Evolutionary conservation across 2,113 vertebrate genomes (phyloP).

Genomic region (Leucopternis melanops): DNA sequence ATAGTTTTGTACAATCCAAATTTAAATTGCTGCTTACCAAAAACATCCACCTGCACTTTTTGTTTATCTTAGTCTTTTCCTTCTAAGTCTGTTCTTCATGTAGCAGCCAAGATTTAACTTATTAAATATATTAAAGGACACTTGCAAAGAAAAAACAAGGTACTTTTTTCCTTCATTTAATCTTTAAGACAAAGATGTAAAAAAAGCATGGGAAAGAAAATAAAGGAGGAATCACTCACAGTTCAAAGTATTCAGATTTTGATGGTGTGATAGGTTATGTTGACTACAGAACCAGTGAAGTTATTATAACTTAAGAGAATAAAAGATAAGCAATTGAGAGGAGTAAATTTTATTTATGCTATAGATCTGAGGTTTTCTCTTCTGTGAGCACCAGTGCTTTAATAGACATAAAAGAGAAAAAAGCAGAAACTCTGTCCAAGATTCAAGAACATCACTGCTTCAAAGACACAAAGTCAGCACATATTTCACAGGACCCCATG

Average conservation of each 20-base stretch:
- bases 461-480: not conserved
- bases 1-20: not conserved
- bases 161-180: not conserved
- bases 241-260: not conserved
- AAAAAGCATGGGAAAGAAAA: not conserved
- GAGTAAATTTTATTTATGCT: not conserved
- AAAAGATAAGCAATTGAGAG: not conserved
- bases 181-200: not conserved
- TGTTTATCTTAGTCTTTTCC: not conserved
- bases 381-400: not conserved
- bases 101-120: not conserved
- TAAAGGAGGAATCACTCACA: not conserved
- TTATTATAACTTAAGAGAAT: not conserved
- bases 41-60: not conserved
- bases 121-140: not conserved
- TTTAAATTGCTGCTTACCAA: not conserved
- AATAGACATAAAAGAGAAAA: not conserved
- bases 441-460: not conserved
- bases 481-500: not conserved
- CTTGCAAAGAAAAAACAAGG: not conserved
- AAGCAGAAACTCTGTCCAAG: not conserved
- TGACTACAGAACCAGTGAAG: not conserved
- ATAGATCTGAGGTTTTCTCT: not conserved
- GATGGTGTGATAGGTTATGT: not conserved
- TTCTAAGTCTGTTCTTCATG: not conserved